These are phyloP conservation scores for Nasonia longicornis DNA, from an alignment of 1,140 invertebrate species.

Conservation along the genomic window DNA sequence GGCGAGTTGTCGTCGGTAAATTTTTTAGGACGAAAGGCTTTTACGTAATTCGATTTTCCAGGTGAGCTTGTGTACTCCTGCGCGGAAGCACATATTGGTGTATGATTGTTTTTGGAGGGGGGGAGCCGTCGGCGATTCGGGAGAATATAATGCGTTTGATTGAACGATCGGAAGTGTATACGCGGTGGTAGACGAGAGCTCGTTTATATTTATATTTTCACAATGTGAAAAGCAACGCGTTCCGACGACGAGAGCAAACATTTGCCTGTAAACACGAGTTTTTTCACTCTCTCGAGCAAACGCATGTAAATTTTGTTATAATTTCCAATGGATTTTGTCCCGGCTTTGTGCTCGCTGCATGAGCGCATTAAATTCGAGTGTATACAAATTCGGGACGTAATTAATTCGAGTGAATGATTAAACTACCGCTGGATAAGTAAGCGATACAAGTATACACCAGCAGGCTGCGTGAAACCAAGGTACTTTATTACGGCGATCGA, in stretches of 20 bases:
- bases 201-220: no score
- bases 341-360: no score
- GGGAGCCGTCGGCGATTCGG: not conserved
- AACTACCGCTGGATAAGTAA: not conserved
- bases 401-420: not conserved
- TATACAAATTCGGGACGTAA: not conserved
- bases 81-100: not conserved
- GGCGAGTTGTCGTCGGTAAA: not conserved
- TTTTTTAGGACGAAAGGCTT: not conserved
- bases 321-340: no score
- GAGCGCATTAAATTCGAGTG: not conserved
- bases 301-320: no score
- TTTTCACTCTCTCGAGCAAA: no score
- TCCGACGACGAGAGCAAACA: no score
- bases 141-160: not conserved
- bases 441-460: not conserved
- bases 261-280: no score
- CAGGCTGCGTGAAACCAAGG: not conserved
- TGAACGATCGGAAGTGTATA: not conserved
- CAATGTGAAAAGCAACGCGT: no score
- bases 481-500: not conserved
- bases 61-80: not conserved
- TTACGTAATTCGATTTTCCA: not conserved
- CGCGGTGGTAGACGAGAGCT: no score
- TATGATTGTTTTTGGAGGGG: not conserved